Percentiles rank a stretch among this genome's conserved stretches.
Conservation (phyloP, 2,797 vertebrate genomes). For the Spondyliosoma cantharus region DNA sequence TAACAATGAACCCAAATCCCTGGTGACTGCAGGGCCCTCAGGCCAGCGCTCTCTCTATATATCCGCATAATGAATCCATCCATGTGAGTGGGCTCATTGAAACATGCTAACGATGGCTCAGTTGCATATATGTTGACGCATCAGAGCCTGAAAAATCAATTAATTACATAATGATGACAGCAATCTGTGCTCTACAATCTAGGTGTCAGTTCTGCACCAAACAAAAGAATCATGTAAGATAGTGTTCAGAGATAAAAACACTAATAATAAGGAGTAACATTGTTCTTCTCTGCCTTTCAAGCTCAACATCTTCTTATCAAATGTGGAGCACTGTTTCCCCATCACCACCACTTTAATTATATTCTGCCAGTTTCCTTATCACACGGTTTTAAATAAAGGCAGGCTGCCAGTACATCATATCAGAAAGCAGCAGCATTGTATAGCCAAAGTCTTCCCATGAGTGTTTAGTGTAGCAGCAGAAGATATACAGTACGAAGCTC, state of each 20-base stretch:
- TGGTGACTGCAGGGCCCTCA: conserved; percentile 1
- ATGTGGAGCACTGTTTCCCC: neutral
- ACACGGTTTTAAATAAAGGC: neutral
- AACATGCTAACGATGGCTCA: conserved; percentile 25
- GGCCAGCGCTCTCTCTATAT: neutral
- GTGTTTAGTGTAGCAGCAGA: conserved; percentile 6
- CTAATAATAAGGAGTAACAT: too few relatives aligned
- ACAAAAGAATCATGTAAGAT: neutral
- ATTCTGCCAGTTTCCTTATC: neutral
- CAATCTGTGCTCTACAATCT: neutral
- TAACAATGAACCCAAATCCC: conserved; percentile 5
- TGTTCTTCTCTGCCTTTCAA: neutral
- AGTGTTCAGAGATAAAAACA: neutral
- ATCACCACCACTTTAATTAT: neutral
- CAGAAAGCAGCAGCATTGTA: neutral
- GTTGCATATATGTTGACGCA: conserved; percentile 26
- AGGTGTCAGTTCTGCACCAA: conserved; percentile 7
- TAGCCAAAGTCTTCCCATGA: conserved; percentile 10
- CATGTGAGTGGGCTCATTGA: conserved; percentile 31
- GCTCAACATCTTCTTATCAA: neutral
- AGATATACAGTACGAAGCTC: neutral
- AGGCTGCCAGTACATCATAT: neutral
- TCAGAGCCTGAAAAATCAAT: conserved; percentile 19
- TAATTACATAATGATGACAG: conserved; percentile 13
- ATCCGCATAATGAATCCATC: conserved; percentile 10